These are phyloP conservation scores for Bagarius yarrelli DNA, from an alignment of 2,113 vertebrate genomes.

Conservation along the genomic window DNA sequence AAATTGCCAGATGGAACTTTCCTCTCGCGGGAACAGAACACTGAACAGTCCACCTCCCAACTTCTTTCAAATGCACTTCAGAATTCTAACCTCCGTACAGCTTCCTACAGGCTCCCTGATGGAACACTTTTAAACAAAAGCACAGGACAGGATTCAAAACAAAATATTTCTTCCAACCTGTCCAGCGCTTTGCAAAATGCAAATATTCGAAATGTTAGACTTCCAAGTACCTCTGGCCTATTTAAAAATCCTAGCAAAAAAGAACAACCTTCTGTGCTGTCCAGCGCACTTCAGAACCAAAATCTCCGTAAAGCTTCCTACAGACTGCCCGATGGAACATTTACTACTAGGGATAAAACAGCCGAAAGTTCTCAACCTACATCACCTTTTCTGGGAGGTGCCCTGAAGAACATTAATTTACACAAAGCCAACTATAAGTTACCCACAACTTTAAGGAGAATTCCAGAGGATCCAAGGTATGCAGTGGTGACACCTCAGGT, in stretches of 20 bases:
- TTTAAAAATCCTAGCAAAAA: conserved; percentile 48
- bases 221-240: conserved; percentile 61
- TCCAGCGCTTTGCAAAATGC: conserved; percentile 65
- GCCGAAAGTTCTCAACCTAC: conserved; percentile 45
- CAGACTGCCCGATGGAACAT: conserved; percentile 66
- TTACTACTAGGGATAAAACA: conserved; percentile 63
- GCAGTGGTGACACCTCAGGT: conserved; percentile 87
- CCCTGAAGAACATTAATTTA: conserved; percentile 62
- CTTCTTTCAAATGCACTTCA: conserved; percentile 56
- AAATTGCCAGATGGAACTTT: conserved; percentile 62
- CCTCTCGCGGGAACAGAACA: conserved; percentile 44
- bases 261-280: conserved; percentile 55
- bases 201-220: conserved; percentile 64
- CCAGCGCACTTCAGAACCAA: conserved; percentile 65
- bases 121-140: conserved; percentile 51
- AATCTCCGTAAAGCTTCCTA: conserved; percentile 64
- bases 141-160: conserved; percentile 41
- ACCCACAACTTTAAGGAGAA: conserved; percentile 42
- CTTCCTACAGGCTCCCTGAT: conserved; percentile 61
- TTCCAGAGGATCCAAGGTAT: conserved; percentile 68
- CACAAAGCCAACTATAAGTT: conserved; percentile 68
- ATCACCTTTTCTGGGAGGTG: conserved; percentile 63
- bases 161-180: conserved; percentile 60
- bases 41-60: conserved; percentile 36
- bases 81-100: conserved; percentile 61